phyloP scores from a whole-genome alignment of 2,888 invertebrate species.

The Tetanocera ferruginea region DNA sequence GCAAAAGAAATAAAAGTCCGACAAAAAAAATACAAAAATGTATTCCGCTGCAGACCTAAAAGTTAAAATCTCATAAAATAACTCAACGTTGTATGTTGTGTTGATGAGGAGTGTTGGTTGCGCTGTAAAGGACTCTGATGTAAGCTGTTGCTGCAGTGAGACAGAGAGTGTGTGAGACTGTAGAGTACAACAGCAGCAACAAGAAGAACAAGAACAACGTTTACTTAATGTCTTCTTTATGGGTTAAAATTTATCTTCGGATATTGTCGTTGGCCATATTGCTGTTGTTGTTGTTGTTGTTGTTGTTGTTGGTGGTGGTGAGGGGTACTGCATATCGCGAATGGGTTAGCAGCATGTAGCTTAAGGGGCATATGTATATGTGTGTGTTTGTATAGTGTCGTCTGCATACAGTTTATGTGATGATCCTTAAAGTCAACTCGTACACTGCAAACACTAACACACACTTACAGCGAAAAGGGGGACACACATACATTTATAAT shows the following conservation, averaged over 20 bases:
- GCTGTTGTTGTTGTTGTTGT: not conserved
- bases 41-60: not conserved
- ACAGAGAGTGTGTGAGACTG: not conserved
- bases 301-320: not conserved
- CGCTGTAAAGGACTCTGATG: not conserved
- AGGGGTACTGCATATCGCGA: not conserved
- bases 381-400: not conserved
- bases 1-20: not conserved
- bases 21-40: not conserved
- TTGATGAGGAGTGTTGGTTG: not conserved
- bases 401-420: constrained; percentile 35
- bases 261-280: constrained; percentile 1
- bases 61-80: constrained; percentile 33
- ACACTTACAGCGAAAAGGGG: not conserved
- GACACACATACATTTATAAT: constrained; percentile 13
- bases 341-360: not conserved
- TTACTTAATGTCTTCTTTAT: constrained; percentile 39
- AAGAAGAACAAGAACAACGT: constrained; percentile 17
- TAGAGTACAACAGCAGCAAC: not conserved
- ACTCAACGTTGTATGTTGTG: constrained; percentile 22
- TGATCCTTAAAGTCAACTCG: constrained; percentile 28
- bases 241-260: constrained; percentile 33
- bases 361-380: not conserved
- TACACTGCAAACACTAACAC: constrained; percentile 10
- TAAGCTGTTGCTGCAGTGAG: not conserved